phyloP scores from a whole-genome alignment of 1,140 invertebrate genomes.

The Paraescarpia echinospica region DNA sequence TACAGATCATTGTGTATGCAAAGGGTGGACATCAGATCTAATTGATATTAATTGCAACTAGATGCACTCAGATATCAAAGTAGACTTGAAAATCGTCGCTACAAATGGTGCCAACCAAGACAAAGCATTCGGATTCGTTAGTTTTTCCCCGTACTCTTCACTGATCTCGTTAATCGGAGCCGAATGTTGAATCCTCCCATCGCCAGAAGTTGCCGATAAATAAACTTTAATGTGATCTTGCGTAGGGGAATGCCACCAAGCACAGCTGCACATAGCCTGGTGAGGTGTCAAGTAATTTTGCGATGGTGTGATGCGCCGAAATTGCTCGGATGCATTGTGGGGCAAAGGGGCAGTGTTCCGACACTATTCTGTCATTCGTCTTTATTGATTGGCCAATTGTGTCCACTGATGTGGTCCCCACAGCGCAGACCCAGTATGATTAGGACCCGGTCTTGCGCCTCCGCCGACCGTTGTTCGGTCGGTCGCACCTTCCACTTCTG shows the following conservation, averaged over 20 bases:
- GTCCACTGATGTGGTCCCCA: not conserved
- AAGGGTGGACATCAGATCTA: not conserved
- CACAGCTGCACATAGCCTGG: not conserved
- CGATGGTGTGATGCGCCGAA: slow-evolving; percentile 10
- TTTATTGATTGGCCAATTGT: slow-evolving; percentile 6
- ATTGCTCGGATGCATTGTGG: slow-evolving; percentile 6
- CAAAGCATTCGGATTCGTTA: not conserved
- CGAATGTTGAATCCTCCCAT: not conserved
- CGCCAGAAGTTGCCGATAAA: not conserved
- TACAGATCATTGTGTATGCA: not conserved
- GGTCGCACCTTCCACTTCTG: not conserved
- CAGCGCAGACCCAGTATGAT: not conserved
- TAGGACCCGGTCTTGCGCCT: not conserved
- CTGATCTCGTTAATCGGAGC: not conserved
- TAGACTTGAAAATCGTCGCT: not conserved
- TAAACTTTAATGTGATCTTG: not conserved
- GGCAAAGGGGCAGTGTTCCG: not conserved
- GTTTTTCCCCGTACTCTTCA: not conserved
- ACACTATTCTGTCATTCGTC: slow-evolving; percentile 5
- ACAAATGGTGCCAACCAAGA: not conserved
- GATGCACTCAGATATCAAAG: not conserved
- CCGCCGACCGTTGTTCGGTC: not conserved
- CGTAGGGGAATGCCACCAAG: not conserved
- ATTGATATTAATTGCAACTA: not conserved
- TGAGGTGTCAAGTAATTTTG: slow-evolving; percentile 17